Conservation (phyloP, 2,113 vertebrate genomes). For the Myrmophylax atrothorax region DNA sequence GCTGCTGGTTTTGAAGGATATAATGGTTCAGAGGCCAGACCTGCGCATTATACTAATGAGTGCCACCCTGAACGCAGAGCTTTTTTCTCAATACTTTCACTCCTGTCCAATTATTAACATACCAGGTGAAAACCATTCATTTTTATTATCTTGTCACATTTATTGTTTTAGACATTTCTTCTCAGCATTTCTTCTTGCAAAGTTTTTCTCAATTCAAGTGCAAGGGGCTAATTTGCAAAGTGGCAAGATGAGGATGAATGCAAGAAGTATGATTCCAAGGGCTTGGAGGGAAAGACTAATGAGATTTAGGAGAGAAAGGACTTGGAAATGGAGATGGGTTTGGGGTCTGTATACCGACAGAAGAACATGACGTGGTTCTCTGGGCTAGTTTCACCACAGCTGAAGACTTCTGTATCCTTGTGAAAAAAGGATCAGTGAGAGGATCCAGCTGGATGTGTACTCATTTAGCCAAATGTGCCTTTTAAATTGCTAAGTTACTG, state of each 20-base stretch:
- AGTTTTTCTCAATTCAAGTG: neutral
- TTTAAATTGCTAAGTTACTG: neutral
- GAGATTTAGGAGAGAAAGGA: neutral
- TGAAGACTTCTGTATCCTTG: neutral
- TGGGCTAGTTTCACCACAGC: neutral
- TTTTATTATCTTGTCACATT: neutral
- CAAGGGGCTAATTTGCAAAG: neutral
- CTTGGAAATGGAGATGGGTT: neutral
- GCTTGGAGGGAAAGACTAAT: neutral
- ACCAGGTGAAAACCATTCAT: slow-evolving; percentile 80
- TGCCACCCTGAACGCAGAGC: slow-evolving; percentile 92
- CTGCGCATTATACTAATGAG: slow-evolving; percentile 96
- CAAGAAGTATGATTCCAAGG: neutral
- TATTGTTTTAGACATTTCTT: neutral
- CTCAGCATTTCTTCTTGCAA: neutral
- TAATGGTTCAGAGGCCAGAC: slow-evolving; percentile 85
- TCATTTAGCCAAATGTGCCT: neutral
- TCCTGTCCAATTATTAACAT: slow-evolving; percentile 88
- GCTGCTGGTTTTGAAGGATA: slow-evolving; percentile 92
- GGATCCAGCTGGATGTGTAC: neutral
- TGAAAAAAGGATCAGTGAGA: neutral
- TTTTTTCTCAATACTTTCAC: slow-evolving; percentile 93
- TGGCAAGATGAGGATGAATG: neutral
- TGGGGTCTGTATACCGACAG: neutral
- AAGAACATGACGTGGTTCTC: neutral